Evolutionary conservation across 1,140 invertebrate species (phyloP), one percentile per base, ranked within the genome.

Genomic region (Zaprionus tsacasi): DNA sequence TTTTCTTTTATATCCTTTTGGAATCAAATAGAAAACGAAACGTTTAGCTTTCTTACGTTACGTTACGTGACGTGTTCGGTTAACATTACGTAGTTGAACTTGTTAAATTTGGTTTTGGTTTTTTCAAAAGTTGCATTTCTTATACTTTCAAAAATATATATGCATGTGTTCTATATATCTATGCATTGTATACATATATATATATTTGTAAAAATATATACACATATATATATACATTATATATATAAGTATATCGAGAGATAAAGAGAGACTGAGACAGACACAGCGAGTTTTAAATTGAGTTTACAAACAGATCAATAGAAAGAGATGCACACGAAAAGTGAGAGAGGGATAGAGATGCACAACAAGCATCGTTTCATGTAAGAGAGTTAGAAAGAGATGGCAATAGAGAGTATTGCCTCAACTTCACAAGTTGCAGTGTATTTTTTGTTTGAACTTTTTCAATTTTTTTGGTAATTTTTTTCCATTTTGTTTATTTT

Each of bases 131-230:
- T 86, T 82, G 82, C 82, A 86, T 82, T 87, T 76, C 67, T 60
- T 57, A 82, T 87, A 86, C 82, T 87, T 86, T 86, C 68, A 87
- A 86, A 86, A 86, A 86, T 86, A 86, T 82, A 76, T 87, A 66
- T 86, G 68, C 64, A 45, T 45, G n/a, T 45, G n/a, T 15, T 17
- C n/a, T 45, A 45, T 45, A 15, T 15, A 43, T 77, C 40, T 78
- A 67, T 80, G 72, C 78, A 73, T 64, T 65, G 59, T 71, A 75
- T 75, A 15, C 54, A 76, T 35, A 75, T 58, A 71, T 66, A 76
- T 66, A 67, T 75, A 70, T 75, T 50, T 75, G 40, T 65, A 71
- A 57, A 71, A 58, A 67, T 68, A 63, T 66, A 76, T 43, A 76
- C 45, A 70, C 27, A 70, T 70, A 75, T 75, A 75, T 63, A 78